Evolutionary conservation across 2,797 vertebrate genomes (phyloP), one percentile per base, ranked within the genome.

Genomic region (Loris lydekkerianus): DNA sequence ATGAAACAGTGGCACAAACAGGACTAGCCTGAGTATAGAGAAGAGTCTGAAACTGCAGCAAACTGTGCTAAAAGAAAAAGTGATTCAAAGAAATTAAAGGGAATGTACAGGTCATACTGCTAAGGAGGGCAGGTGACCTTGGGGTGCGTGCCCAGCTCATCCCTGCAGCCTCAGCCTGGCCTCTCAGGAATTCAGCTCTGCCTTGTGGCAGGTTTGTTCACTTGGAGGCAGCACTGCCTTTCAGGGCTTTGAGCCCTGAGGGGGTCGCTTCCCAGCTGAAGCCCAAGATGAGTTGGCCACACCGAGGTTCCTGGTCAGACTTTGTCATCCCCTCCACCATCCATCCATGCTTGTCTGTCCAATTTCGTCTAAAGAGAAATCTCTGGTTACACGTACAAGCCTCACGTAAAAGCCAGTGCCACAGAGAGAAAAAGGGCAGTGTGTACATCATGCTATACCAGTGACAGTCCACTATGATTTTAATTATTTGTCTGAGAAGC

Each of bases 271-370:
- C 37, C 5, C 13, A 1, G 72, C 25, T 27, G 40, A 31, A 13
- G 37, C 60, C 58, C 63, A 69, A 43, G 63, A 61, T 10, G 25
- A 65, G 27, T 29, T 65, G 61, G 61, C 61, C 2, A 27, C 27
- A 25, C 60, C 60, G 27, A 25, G 25, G 60, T 6, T 29, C 63
- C 14, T 15, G 29, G 7, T 7, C 31, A 6, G 17, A 6, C 29
- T 31, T 7, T n/a, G 31, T 31, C 17, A 1, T 18, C 7, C 21
- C 70, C 31, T 29, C 10, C 2, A 2, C 9, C 18, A 10, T 0
- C 9, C 18, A 10, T 0, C 23, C 25, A 60, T 11, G 1, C 6
- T 18, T 2, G 0, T 56, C n/a, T 27, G 37, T 27, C 31, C 14
- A 14, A 53, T 53, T 53, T 53, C 13, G 49, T 53, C n/a, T 86